Evolutionary conservation across 2,888 invertebrate genomes (phyloP).

Genomic region (Drosophila stalkeri): DNA sequence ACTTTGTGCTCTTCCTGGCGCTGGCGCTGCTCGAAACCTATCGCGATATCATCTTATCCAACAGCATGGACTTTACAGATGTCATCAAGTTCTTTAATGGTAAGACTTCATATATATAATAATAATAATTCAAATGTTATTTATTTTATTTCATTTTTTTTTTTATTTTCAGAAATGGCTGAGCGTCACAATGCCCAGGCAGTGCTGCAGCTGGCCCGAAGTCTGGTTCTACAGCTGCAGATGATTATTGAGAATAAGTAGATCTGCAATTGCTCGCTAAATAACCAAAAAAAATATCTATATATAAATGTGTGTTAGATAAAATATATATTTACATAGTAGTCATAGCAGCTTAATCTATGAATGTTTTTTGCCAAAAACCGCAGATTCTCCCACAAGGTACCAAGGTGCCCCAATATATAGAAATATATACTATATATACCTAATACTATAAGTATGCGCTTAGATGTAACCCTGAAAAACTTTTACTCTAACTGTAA

Average conservation of each 20-base stretch:
- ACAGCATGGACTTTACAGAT: slow-evolving; percentile 99
- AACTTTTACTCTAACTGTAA: slow-evolving; percentile 20
- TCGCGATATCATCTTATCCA: slow-evolving; percentile 96
- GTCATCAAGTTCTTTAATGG: slow-evolving; percentile 99
- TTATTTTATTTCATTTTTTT: too few species aligned
- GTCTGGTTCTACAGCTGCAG: slow-evolving; percentile 94
- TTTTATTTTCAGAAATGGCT: slow-evolving; percentile 93
- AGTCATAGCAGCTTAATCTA: slow-evolving; percentile 25
- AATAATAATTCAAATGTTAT: too few species aligned
- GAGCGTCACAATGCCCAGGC: slow-evolving; percentile 95
- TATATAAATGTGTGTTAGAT: not conserved
- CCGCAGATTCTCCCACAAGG: slow-evolving; percentile 39
- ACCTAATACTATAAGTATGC: slow-evolving; percentile 1
- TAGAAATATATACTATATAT: not conserved
- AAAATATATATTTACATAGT: slow-evolving; percentile 9
- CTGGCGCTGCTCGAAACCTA: slow-evolving; percentile 96
- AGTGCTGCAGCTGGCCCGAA: slow-evolving; percentile 93
- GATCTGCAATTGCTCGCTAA: slow-evolving; percentile 49
- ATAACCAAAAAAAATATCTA: not conserved
- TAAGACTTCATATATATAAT: slow-evolving; percentile 82
- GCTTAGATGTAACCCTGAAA: slow-evolving; percentile 19
- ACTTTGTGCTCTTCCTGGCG: slow-evolving; percentile 97
- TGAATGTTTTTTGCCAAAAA: slow-evolving; percentile 48
- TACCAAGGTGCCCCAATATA: slow-evolving; percentile 24
- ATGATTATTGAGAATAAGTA: slow-evolving; percentile 96